Conservation (phyloP, 1,140 invertebrate genomes). For the Leptonema lineaticorne region DNA sequence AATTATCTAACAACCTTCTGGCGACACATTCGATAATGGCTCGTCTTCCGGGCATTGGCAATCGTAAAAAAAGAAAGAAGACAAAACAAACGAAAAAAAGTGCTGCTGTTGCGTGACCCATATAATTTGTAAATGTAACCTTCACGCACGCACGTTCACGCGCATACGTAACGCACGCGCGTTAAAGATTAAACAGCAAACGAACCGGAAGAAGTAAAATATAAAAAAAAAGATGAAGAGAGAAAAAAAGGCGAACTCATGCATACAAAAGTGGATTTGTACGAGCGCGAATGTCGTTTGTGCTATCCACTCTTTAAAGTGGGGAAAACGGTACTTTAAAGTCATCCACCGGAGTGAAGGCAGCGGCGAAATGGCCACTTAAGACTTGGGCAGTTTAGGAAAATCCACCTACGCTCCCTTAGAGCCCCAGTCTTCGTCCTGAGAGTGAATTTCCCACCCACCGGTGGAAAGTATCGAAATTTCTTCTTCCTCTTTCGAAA, state of each 20-base stretch:
- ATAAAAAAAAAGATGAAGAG: too few relatives aligned
- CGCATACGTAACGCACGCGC: neutral
- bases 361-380: slow-evolving; percentile 36
- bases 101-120: neutral
- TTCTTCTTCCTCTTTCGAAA: neutral
- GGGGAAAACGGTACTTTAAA: slow-evolving; percentile 13
- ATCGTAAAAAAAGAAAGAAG: too few relatives aligned
- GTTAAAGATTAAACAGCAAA: slow-evolving; percentile 18
- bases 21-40: too few relatives aligned
- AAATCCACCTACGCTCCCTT: too few relatives aligned
- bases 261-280: slow-evolving; percentile 11
- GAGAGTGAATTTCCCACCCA: neutral
- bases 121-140: neutral
- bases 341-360: slow-evolving; percentile 23
- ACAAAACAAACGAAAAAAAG: too few relatives aligned
- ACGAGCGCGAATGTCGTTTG: neutral
- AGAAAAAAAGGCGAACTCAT: slow-evolving; percentile 15
- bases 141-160: neutral
- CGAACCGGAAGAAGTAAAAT: too few relatives aligned
- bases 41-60: too few relatives aligned
- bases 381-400: slow-evolving; percentile 35
- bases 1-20: too few relatives aligned
- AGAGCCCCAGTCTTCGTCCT: too few relatives aligned
- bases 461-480: neutral
- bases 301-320: slow-evolving; percentile 9